Base-by-base conservation (phyloP, 2,113 vertebrate species). In the Erpornis zantholeuca region DNA sequence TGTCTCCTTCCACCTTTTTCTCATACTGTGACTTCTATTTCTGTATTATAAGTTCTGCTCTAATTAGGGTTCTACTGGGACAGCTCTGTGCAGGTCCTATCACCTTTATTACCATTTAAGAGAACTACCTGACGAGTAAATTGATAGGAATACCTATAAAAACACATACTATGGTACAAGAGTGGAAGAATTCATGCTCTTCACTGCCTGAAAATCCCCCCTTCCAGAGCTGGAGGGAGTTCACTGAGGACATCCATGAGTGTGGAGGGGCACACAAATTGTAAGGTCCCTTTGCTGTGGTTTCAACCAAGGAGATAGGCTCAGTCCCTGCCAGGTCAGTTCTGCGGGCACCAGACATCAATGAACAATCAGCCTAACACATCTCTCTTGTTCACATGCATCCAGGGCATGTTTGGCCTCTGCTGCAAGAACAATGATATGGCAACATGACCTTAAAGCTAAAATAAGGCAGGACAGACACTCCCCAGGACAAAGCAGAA, bases 331-430 rank as follows among this genome's bases (percentile, higher is more conserved):
- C 85, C 83, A 93, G 38, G 70, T 86, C 79, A 82, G 35, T 56
- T 42, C 71, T 64, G 45, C 0, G 0, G 79, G 75, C 80, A 88
- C 11, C 68, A 83, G 68, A 45, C 45, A 60, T 57, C 66, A 90
- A 94, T 36, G 56, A 88, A 78, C 4, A 5, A 88, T 71, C 44
- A 90, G 59, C 64, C 83, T 82, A 95, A 65, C 24, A n/a, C 6
- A 3, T 85, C 59, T 64, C 72, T 71, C 53, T 82, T 16, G 56
- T 69, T 82, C 94, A 47, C 42, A 88, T 42, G 64, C 71, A 81
- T 40, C 44, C 68, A 90, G 63, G 90, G 93, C 90, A 92, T 76
- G 38, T 93, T 52, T 91, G 78, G 90, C 59, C 85, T 83, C 79
- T 92, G 76, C 64, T 90, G 54, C 63, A 83, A 86, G 44, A 88